phyloP scores from a whole-genome alignment of 1,140 invertebrate species.

The Pseudoatta argentina region DNA sequence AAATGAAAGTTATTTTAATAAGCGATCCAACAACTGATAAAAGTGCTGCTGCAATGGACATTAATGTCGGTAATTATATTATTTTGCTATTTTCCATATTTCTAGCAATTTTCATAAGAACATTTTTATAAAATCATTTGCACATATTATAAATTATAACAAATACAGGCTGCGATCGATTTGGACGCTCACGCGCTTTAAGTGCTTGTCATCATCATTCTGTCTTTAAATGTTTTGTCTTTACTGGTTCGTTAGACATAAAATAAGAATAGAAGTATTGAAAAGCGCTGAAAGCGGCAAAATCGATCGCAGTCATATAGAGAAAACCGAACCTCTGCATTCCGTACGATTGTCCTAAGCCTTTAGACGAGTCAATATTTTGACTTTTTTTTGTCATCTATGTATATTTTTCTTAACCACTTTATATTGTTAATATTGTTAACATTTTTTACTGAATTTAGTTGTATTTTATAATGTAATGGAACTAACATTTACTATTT shows the following conservation, averaged over 20 bases:
- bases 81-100: not conserved
- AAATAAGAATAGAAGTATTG: no score
- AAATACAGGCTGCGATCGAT: no score
- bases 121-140: not conserved
- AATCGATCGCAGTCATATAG: no score
- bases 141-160: not conserved
- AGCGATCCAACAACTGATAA: slow-evolving; percentile 97
- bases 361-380: not conserved
- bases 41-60: slow-evolving; percentile 94
- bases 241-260: no score
- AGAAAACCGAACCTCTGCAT: no score
- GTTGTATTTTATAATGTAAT: not conserved
- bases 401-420: not conserved
- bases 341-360: no score
- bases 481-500: not conserved
- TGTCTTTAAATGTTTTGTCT: no score
- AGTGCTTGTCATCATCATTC: no score
- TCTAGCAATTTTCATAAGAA: not conserved
- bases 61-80: slow-evolving; percentile 90
- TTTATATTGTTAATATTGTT: not conserved
- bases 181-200: no score
- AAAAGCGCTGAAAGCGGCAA: no score
- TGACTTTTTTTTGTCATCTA: not conserved
- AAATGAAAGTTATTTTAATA: slow-evolving; percentile 95
- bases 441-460: not conserved